Conservation (phyloP, 2,888 invertebrate species). For the Pristionchus mayeri region DNA sequence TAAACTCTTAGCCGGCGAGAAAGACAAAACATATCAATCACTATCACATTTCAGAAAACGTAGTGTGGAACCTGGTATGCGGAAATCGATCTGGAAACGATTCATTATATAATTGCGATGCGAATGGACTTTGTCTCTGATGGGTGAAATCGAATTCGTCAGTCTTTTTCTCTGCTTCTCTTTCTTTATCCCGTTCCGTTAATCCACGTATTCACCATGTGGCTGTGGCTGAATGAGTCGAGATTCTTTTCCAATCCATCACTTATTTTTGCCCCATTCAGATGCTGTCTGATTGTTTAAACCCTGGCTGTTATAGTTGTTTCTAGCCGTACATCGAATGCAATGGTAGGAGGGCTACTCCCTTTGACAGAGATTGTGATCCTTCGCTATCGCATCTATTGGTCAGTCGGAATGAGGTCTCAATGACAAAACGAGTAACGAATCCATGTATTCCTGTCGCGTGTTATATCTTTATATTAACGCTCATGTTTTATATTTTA, state of each 20-base stretch:
- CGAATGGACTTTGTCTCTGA: background rate
- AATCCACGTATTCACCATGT: too few species aligned
- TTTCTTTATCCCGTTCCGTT: background rate
- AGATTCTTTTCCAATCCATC: background rate
- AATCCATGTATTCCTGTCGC: too few species aligned
- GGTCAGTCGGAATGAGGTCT: background rate
- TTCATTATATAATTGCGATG: background rate
- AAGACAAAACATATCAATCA: too few species aligned
- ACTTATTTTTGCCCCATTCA: background rate
- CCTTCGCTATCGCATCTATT: background rate
- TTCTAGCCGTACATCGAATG: background rate
- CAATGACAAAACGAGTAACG: background rate
- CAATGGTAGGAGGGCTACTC: background rate
- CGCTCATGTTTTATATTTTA: too few species aligned
- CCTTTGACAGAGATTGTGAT: background rate
- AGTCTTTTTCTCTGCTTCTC: background rate
- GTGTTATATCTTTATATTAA: too few species aligned
- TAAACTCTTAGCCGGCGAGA: too few species aligned
- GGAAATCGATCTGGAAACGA: background rate
- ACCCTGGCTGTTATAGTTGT: background rate
- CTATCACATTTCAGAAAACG: background rate
- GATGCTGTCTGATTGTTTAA: background rate
- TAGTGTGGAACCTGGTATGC: background rate
- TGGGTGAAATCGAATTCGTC: background rate
- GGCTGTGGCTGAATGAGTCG: too few species aligned